Percentiles rank a stretch among this genome's conserved stretches.
These are phyloP conservation scores for Symphodus melops DNA, from an alignment of 2,113 vertebrate species.

Conservation along the genomic window DNA sequence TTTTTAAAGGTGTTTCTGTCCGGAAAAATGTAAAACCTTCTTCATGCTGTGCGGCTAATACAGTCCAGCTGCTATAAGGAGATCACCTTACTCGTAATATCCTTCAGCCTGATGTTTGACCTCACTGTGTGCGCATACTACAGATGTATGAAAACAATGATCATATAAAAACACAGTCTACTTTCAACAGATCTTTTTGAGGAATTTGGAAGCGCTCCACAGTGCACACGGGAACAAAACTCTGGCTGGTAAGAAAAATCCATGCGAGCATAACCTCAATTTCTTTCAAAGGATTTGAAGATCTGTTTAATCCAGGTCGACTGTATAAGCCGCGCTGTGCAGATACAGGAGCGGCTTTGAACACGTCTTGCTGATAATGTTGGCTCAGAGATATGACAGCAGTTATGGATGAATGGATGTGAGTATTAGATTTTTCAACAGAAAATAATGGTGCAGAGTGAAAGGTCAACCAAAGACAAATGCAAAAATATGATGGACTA, in stretches of 20 bases:
- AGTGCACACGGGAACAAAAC: constrained; percentile 11
- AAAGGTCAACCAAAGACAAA: constrained; percentile 11
- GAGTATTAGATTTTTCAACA: constrained; percentile 5
- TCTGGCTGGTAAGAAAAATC: constrained; percentile 4
- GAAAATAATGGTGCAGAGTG: not conserved
- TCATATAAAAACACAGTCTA: constrained; percentile 16
- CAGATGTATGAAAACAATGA: constrained; percentile 21
- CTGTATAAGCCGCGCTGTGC: constrained; percentile 16
- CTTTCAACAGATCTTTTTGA: not conserved
- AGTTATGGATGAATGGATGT: constrained; percentile 2
- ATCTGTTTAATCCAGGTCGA: constrained; percentile 49
- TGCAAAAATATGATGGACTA: not conserved
- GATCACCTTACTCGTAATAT: constrained; percentile 36
- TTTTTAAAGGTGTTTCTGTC: not conserved
- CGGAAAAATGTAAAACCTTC: constrained; percentile 3
- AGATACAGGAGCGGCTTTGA: constrained; percentile 3
- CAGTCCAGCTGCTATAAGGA: constrained; percentile 41
- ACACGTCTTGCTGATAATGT: constrained; percentile 36
- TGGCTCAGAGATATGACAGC: constrained; percentile 18
- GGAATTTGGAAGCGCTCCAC: not conserved
- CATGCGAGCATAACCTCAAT: constrained; percentile 18
- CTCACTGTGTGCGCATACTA: constrained; percentile 11
- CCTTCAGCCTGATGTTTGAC: constrained; percentile 37
- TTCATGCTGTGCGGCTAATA: constrained; percentile 13
- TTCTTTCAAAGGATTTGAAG: constrained; percentile 39